Evolutionary conservation across 1,140 invertebrate species (phyloP), one percentile per base, ranked within the genome.

Genomic region (Drosophila nigrodunni): DNA sequence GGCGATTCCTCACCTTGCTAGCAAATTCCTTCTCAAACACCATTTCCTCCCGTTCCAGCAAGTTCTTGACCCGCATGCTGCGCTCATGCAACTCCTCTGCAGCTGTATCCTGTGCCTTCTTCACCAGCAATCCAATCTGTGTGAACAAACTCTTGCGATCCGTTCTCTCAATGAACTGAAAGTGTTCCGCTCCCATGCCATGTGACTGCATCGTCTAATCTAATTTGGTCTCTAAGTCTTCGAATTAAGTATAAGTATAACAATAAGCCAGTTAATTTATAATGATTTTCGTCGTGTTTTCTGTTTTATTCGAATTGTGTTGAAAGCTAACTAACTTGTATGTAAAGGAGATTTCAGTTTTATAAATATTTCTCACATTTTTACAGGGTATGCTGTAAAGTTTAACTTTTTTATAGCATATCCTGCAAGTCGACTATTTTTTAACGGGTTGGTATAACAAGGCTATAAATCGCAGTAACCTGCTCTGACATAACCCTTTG

Each of bases 1-100:
- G 77, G 11, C 90, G 88, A 13, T 82, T 79, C 50, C 71, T 81
- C 7, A 92, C 90, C 44, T 86, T 89, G 52, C 74, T 69, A 2
- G 88, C 69, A 47, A 92, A 92, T 55, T 92, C 91, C 39, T 87
- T 49, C 57, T 92, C 85, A 55, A 76, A 92, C 7, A 64, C 25
- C 74, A 80, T 77, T 35, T 92, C 90, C 61, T 92, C 91, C 10
- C 58, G 15, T 0, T 92, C 91, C 7, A 92, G 71, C 55, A 85
- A 43, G 2, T 37, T 10, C 50, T 87, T 85, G 15, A 92, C 10
- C 2, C 72, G 68, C 0, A 0, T 5, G 30, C 76, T 82, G 2
- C 91, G 74, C 25, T 78, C 72, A 7, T 65, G 54, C 9, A 92
- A 57, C 54, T 92, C 90, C 6, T 83, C 65, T 0, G 30, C 58